Conservation (phyloP, 1,140 invertebrate genomes). For the Papilio helenus region DNA sequence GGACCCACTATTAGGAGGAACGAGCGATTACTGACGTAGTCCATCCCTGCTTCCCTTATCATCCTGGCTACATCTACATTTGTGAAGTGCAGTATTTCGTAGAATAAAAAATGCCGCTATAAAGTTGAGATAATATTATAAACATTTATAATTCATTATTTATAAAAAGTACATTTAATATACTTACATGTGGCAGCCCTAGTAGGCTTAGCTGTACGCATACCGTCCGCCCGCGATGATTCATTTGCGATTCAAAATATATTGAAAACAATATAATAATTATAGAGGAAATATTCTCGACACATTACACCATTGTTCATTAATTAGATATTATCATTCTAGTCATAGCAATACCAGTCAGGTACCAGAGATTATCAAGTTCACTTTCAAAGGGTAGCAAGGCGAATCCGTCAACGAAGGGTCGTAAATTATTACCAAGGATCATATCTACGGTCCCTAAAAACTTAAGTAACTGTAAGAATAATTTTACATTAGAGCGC, state of each 20-base stretch:
- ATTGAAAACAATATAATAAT: conserved; percentile 44
- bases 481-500: too few relatives aligned
- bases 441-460: background rate
- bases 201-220: conserved; percentile 26
- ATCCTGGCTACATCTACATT: background rate
- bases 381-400: background rate
- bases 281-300: conserved; percentile 43
- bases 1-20: too few relatives aligned
- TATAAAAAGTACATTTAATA: background rate
- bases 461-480: too few relatives aligned
- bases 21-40: background rate
- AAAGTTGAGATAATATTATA: too few relatives aligned
- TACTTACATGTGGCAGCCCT: background rate
- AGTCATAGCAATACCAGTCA: background rate
- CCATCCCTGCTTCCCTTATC: background rate
- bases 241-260: conserved; percentile 51
- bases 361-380: background rate
- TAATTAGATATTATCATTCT: conserved; percentile 11
- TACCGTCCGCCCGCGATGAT: conserved; percentile 52
- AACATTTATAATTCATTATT: too few relatives aligned
- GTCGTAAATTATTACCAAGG: background rate
- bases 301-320: background rate
- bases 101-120: background rate
- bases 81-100: background rate
- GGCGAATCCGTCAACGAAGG: background rate